Conservation (phyloP, 2,888 invertebrate genomes). For the Lasioglossum pauxillum region DNA sequence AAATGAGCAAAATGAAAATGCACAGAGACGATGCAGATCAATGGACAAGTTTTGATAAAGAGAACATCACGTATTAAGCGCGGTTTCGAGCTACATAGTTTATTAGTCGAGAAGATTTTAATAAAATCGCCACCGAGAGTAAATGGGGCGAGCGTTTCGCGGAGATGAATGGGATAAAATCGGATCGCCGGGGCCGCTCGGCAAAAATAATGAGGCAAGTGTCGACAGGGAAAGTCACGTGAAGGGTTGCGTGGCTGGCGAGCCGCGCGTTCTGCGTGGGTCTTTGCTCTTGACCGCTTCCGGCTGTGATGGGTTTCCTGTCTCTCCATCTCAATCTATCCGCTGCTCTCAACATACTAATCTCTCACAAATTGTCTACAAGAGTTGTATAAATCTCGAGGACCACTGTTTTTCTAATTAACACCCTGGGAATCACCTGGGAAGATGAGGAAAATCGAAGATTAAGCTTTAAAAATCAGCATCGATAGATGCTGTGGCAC, state of each 20-base stretch:
- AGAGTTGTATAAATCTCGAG: not conserved
- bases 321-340: not conserved
- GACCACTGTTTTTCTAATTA: not conserved
- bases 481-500: too few species aligned
- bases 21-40: too few species aligned
- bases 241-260: slow-evolving; percentile 69
- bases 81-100: not conserved
- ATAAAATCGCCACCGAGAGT: not conserved
- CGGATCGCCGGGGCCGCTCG: slow-evolving; percentile 61
- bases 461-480: not conserved
- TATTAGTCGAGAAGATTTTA: not conserved
- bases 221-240: slow-evolving; percentile 31
- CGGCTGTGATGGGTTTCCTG: slow-evolving; percentile 56
- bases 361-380: not conserved
- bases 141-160: not conserved
- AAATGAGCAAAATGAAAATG: not conserved
- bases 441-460: not conserved
- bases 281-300: slow-evolving; percentile 81
- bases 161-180: slow-evolving; percentile 71
- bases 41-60: not conserved
- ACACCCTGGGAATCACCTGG: too few species aligned
- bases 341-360: not conserved
- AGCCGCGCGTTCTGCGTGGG: slow-evolving; percentile 76
- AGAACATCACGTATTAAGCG: not conserved
- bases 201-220: slow-evolving; percentile 58